Percentiles rank a stretch among this genome's conserved stretches.
Conservation (phyloP, 2,797 vertebrate species). For the Siniperca undulata region DNA sequence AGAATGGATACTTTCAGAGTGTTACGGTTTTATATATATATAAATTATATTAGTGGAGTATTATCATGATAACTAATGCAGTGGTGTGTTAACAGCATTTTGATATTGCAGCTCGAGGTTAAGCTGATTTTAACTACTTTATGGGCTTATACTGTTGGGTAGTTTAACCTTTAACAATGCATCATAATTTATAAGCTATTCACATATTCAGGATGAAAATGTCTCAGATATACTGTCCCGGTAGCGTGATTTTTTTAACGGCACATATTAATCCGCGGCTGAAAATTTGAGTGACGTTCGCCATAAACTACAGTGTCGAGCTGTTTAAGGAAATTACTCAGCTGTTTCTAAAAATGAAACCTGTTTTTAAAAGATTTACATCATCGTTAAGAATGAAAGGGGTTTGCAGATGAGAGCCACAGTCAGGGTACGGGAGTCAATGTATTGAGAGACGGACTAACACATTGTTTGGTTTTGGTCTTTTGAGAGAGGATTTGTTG, state of each 20-base stretch:
- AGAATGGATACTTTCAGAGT: background rate
- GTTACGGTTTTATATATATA: no score
- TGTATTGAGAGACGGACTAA: background rate
- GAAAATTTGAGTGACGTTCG: no score
- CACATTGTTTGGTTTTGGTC: background rate
- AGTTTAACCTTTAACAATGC: background rate
- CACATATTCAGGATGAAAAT: background rate
- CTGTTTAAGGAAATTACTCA: no score
- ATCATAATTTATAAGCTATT: background rate
- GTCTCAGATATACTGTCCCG: no score
- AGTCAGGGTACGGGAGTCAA: no score
- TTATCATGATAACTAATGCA: background rate
- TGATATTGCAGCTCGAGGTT: background rate
- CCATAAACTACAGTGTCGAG: no score
- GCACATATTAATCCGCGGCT: no score
- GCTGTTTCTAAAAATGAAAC: no score
- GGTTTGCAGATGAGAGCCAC: no score
- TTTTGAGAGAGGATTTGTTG: background rate
- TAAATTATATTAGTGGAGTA: background rate
- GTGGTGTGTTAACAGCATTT: background rate
- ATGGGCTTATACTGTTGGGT: background rate
- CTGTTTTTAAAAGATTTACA: no score
- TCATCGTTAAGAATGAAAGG: no score
- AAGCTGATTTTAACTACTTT: background rate
- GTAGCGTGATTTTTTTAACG: no score